phyloP scores from a whole-genome alignment of 1,140 invertebrate species.

The Drosophila biarmipes region DNA sequence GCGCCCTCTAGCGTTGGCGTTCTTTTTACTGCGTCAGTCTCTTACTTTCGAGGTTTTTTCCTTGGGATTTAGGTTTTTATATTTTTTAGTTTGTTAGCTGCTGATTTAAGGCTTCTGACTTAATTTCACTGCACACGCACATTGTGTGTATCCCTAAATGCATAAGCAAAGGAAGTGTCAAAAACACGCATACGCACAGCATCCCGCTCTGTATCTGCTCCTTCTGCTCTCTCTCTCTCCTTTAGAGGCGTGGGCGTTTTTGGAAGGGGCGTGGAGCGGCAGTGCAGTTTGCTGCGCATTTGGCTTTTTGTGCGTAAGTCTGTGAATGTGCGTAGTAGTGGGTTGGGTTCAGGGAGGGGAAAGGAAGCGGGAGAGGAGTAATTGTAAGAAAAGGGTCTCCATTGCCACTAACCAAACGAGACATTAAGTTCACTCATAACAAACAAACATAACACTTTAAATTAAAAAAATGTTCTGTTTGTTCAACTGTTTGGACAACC shows the following conservation, averaged over 20 bases:
- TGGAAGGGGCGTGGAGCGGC: constrained; percentile 74
- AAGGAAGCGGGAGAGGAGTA: neutral
- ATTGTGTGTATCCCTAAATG: constrained; percentile 61
- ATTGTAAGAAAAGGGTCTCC: neutral
- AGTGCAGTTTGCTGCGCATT: constrained; percentile 78
- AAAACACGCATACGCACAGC: constrained; percentile 50
- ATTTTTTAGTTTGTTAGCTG: constrained; percentile 17
- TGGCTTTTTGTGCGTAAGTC: constrained; percentile 51
- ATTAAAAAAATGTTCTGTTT: neutral
- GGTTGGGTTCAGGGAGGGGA: neutral
- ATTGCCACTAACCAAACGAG: neutral
- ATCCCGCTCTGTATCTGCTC: constrained; percentile 14
- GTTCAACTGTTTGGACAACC: neutral
- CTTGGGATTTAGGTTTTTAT: constrained; percentile 2
- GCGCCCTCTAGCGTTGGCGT: constrained; percentile 3
- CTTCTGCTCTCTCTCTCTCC: constrained; percentile 4
- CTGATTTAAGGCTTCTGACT: constrained; percentile 31
- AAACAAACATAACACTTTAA: neutral
- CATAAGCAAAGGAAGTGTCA: constrained; percentile 52
- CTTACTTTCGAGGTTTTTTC: neutral
- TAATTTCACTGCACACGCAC: constrained; percentile 48
- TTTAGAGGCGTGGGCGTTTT: constrained; percentile 18
- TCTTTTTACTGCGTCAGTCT: neutral
- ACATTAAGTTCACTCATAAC: neutral
- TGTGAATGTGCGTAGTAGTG: constrained; percentile 52